Evolutionary conservation across 1,140 invertebrate genomes (phyloP).

Genomic region (Apis laboriosa): DNA sequence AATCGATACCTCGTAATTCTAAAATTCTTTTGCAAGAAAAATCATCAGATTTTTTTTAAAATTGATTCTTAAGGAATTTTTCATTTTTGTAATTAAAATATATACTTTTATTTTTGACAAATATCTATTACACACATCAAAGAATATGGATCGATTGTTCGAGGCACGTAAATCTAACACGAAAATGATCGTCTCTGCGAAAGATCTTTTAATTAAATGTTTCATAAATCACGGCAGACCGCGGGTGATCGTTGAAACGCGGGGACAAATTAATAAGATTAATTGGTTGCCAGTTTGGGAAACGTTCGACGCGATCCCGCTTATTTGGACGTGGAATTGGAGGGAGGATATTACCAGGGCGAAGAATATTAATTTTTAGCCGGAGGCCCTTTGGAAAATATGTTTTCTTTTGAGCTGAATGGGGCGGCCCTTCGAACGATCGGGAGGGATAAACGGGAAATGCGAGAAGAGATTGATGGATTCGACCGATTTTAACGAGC

Average conservation of each 20-base stretch:
- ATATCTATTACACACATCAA: slow-evolving; percentile 62
- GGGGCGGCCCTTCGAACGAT: slow-evolving; percentile 33
- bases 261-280: slow-evolving; percentile 79
- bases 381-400: slow-evolving; percentile 57
- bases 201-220: slow-evolving; percentile 78
- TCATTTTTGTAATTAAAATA: too few species aligned
- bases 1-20: not conserved
- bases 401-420: slow-evolving; percentile 58
- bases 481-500: slow-evolving; percentile 60
- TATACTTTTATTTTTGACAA: too few species aligned
- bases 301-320: slow-evolving; percentile 66
- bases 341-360: not conserved
- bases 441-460: slow-evolving; percentile 44
- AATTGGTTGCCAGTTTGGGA: slow-evolving; percentile 77
- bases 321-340: slow-evolving; percentile 53
- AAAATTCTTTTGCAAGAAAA: not conserved
- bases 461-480: slow-evolving; percentile 47
- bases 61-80: too few species aligned
- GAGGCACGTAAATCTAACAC: not conserved
- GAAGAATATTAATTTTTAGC: slow-evolving; percentile 69
- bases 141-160: slow-evolving; percentile 53
- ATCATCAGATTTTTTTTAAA: not conserved
- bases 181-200: slow-evolving; percentile 69
- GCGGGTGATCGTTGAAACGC: slow-evolving; percentile 31
- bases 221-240: slow-evolving; percentile 73